Conservation (phyloP, 2,888 invertebrate genomes). For the Drosophila recens region DNA sequence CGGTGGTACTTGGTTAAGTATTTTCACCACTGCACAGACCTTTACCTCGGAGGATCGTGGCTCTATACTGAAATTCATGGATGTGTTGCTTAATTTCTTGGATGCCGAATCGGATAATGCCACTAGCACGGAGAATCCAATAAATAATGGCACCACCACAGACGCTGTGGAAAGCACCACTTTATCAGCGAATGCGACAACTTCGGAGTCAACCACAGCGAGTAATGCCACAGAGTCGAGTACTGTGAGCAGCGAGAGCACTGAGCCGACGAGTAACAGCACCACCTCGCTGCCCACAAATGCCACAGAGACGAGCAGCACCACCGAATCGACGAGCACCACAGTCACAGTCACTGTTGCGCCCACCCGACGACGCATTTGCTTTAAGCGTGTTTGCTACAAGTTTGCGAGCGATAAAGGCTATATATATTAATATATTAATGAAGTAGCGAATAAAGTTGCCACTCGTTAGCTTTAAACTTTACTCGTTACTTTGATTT, state of each 20-base stretch:
- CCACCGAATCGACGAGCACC: conserved; percentile 2
- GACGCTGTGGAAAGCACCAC: conserved; percentile 40
- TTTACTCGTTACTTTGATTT: conserved; percentile 5
- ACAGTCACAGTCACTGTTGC: conserved; percentile 11
- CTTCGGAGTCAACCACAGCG: conserved; percentile 15
- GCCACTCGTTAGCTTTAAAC: conserved; percentile 10
- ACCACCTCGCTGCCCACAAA: conserved; percentile 10
- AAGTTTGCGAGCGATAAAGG: conserved; percentile 65
- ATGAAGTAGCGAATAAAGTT: conserved; percentile 7
- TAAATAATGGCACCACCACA: conserved; percentile 5
- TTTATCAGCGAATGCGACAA: conserved; percentile 19
- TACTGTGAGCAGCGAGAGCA: conserved; percentile 4
- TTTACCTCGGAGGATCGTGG: conserved; percentile 61
- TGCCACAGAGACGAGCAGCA: conserved; percentile 4
- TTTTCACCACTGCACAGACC: conserved; percentile 45
- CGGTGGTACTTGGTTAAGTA: conserved; percentile 22
- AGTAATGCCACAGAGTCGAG: conserved; percentile 13
- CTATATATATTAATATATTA: conserved; percentile 66
- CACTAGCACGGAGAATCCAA: conserved; percentile 28
- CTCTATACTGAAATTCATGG: conserved; percentile 60
- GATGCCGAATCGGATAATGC: conserved; percentile 48
- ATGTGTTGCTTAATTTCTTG: conserved; percentile 59
- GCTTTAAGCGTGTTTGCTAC: conserved; percentile 69
- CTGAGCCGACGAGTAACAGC: conserved; percentile 15
- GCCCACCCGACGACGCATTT: conserved; percentile 41